phyloP scores from a whole-genome alignment of 2,888 invertebrate genomes.

The Synanthedon tipuliformis region DNA sequence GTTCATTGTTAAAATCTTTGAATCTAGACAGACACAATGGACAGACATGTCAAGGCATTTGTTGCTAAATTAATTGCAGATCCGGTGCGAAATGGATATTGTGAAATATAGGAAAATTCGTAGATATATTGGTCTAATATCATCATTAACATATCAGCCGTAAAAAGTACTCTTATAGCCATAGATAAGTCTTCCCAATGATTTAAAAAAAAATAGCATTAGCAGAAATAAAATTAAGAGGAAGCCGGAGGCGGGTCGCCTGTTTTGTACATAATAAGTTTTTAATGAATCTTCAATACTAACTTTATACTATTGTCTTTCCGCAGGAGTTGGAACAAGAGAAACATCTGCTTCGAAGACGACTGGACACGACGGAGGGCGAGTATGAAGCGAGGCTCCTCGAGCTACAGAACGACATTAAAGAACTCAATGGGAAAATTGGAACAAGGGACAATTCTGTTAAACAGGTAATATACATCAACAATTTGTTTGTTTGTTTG shows the following conservation, averaged over 20 bases:
- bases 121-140: no score
- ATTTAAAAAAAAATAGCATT: no score
- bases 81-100: not conserved
- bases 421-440: slow-evolving; percentile 81
- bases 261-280: no score
- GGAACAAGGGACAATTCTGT: slow-evolving; percentile 72
- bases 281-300: no score
- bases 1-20: not conserved
- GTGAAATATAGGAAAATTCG: no score
- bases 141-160: no score
- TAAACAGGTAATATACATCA: slow-evolving; percentile 53
- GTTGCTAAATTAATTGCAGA: not conserved
- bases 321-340: slow-evolving; percentile 91
- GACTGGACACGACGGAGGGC: slow-evolving; percentile 85
- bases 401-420: slow-evolving; percentile 90
- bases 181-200: no score
- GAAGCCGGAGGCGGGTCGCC: no score
- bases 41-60: not conserved
- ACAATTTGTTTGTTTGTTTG: no score
- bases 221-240: no score
- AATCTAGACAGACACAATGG: not conserved
- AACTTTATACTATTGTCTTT: slow-evolving; percentile 3
- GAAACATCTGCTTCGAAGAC: slow-evolving; percentile 86
- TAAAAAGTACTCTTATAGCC: no score
- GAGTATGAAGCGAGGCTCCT: slow-evolving; percentile 89